These are phyloP conservation scores for Scaptomyza polygonia DNA, from an alignment of 2,888 invertebrate genomes.

Conservation along the genomic window DNA sequence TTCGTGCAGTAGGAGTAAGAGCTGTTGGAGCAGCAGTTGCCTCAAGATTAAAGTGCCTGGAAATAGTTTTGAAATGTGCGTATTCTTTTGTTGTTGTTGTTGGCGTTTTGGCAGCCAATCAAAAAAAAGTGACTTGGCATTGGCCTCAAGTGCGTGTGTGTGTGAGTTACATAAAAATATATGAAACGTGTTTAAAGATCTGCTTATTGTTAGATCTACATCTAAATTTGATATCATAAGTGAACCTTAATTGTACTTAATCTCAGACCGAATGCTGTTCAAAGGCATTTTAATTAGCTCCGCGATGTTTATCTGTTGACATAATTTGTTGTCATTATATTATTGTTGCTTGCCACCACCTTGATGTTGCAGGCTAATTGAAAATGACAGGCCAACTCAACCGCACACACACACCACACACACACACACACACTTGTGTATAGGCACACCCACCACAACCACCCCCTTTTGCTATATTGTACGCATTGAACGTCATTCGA, in stretches of 20 bases:
- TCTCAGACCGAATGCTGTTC: conserved; percentile 12
- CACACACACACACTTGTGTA: neutral
- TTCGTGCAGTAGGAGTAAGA: conserved; percentile 7
- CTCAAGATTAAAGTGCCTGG: conserved; percentile 25
- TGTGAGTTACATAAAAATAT: neutral
- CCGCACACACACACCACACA: conserved; percentile 11
- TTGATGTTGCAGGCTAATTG: conserved; percentile 64
- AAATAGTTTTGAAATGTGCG: conserved; percentile 14
- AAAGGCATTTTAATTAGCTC: conserved; percentile 64
- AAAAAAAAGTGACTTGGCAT: conserved; percentile 60
- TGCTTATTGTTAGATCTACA: conserved; percentile 20
- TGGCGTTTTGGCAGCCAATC: conserved; percentile 71
- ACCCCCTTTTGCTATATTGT: conserved; percentile 20
- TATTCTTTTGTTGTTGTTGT: no score
- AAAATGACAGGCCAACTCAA: conserved; percentile 63
- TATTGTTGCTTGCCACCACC: conserved; percentile 47
- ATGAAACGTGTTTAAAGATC: conserved; percentile 18
- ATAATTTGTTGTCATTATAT: conserved; percentile 77
- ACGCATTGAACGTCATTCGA: conserved; percentile 59
- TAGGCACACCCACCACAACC: conserved; percentile 15
- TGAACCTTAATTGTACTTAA: conserved; percentile 43
- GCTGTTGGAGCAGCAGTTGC: conserved; percentile 16
- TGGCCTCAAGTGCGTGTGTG: conserved; percentile 50
- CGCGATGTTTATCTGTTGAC: conserved; percentile 71
- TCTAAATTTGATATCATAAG: conserved; percentile 31